Evolutionary conservation across 2,113 vertebrate genomes (phyloP), one percentile per base, ranked within the genome.

Genomic region (Dicrurus megarhynchus): DNA sequence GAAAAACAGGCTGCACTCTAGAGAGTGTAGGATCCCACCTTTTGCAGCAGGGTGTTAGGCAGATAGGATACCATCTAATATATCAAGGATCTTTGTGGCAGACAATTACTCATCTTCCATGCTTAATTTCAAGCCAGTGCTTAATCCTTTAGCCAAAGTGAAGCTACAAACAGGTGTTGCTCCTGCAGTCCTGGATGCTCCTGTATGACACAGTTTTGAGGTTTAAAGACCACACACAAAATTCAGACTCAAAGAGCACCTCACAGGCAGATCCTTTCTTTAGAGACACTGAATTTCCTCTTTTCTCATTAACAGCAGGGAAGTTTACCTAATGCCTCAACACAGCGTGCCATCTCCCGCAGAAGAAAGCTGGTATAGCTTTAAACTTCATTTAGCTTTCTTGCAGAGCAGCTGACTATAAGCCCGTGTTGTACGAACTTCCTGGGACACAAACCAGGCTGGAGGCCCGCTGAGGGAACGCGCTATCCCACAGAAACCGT

Each of bases 401-500:
- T 3, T 3, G 49, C 26, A 50, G 46, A 69, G 16, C 10, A 22
- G 50, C 6, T 18, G n/a, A 11, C 11, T 9, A 3, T 5, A 23
- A 44, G 12, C 1, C 26, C 1, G 8, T 5, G 12, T 0, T 15
- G 10, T 3, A 9, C 0, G 0, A 6, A 3, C 57, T 24, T 39
- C 33, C 49, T 1, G 20, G 39, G 69, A 56, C 3, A 35, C 22
- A 14, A 17, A 12, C 1, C 8, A 11, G 41, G 21, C 20, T 35
- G 4, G 2, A 3, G 30, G 47, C 12, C 44, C 7, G 0, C 13
- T 12, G 20, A 7, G 33, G 3, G 47, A 27, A 7, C 0, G 2
- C 0, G 0, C 11, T 2, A 2, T 3, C n/a, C 27, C 16, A 6
- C 9, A 15, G 50, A 21, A 49, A 20, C 0, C 32, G 16, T 0